Evolutionary conservation across 2,888 invertebrate species (phyloP).

Genomic region (Ornithoptera alexandrae): DNA sequence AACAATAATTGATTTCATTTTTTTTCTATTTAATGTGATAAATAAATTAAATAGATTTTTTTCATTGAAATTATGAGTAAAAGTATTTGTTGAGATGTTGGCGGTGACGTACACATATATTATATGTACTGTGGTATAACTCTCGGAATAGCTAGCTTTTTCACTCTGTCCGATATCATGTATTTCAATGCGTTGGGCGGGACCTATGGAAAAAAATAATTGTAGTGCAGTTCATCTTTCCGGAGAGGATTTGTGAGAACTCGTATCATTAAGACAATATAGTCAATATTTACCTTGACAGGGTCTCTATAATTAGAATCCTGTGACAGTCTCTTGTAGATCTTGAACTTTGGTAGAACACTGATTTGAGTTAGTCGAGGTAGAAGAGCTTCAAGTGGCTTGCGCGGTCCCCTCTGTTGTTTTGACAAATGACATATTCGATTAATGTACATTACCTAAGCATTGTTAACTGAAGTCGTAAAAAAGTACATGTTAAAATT

Average conservation of each 20-base stretch:
- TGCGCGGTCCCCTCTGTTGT: conserved; percentile 53
- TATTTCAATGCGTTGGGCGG: conserved; percentile 62
- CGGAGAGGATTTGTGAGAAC: background rate
- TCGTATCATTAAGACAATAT: background rate
- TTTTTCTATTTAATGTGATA: too few relatives aligned
- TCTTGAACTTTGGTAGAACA: conserved; percentile 50
- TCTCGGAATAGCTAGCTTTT: conserved; percentile 63
- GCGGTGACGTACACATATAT: background rate
- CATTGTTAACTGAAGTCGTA: background rate
- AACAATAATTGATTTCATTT: too few relatives aligned
- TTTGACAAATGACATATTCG: background rate
- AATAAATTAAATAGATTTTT: too few relatives aligned
- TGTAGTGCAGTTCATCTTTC: background rate
- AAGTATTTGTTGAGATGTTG: background rate
- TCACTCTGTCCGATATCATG: conserved; percentile 58
- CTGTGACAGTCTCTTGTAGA: conserved; percentile 60
- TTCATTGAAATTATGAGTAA: too few relatives aligned
- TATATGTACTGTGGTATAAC: conserved; percentile 38
- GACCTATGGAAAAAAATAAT: conserved; percentile 48
- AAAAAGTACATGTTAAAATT: background rate
- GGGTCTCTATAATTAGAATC: conserved; percentile 67
- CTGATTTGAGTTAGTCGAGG: conserved; percentile 55
- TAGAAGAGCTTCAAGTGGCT: conserved; percentile 53
- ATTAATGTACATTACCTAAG: background rate
- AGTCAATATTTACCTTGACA: conserved; percentile 50